Evolutionary conservation across 2,888 invertebrate species (phyloP).

Genomic region (Eupsilia transversa): DNA sequence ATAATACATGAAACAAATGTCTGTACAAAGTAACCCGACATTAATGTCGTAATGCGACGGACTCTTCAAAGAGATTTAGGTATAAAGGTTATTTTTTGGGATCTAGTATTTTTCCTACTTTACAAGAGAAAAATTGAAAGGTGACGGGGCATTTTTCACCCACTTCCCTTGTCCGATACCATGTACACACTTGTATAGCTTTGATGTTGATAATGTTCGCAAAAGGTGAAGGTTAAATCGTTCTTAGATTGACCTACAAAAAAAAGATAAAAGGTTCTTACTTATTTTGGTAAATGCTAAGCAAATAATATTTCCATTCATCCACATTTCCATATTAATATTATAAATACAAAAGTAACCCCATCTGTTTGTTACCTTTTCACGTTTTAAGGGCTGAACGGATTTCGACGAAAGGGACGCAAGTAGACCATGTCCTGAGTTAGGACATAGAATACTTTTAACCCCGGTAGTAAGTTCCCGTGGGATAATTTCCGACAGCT

Average conservation of each 20-base stretch:
- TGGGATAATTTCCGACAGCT: neutral
- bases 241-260: neutral
- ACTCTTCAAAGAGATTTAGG: constrained; percentile 26
- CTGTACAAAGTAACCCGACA: constrained; percentile 24
- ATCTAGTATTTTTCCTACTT: neutral
- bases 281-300: neutral
- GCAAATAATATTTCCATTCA: neutral
- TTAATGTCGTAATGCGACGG: constrained; percentile 21
- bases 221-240: constrained; percentile 5
- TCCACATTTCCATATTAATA: neutral
- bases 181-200: neutral
- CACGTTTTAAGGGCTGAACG: neutral
- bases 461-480: neutral
- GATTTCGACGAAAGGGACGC: neutral
- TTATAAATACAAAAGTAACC: neutral
- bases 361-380: neutral
- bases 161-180: too few species aligned
- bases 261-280: neutral
- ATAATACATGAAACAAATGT: constrained; percentile 43
- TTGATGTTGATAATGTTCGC: neutral
- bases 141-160: neutral
- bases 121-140: neutral
- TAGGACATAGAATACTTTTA: too few species aligned
- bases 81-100: neutral
- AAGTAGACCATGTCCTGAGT: neutral